Base-by-base conservation (phyloP, 1,140 invertebrate species). In the Lucilia sericata region DNA sequence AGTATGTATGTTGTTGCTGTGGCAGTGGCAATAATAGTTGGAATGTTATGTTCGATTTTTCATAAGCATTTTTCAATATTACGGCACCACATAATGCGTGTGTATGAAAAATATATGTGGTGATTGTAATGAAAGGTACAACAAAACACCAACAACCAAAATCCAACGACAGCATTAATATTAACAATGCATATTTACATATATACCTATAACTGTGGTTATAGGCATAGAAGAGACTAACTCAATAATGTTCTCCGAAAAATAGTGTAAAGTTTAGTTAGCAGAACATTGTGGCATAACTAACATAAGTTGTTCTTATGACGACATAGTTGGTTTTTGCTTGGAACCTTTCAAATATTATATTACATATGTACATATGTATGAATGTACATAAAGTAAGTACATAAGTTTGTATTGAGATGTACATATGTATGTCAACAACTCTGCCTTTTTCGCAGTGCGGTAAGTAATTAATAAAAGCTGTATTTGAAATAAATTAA, bases 391-490 rank as follows among this genome's bases (percentile, higher is more conserved):
- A n/a, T 9, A 7, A 14, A 19, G 76, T 25, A 13, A 49, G n/a
- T 51, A n/a, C 47, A 14, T 13, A 12, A 12, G 5, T 13, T n/a
- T 51, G 42, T 25, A 8, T 42, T 7, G 10, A 34, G 21, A 47
- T 78, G 76, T 80, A 80, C 12, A 12, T 4, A 55, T 80, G 42
- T 80, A 49, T 80, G 76, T 80, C 76, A 80, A 80, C 76, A 80
- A 80, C 76, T 80, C 42, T 80, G 42, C 47, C 42, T 51, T 80
- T 80, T 80, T 80, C 76, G 76, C 76, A 80, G 76, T 80, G 76
- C 76, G 76, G 76, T 49, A 80, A 80, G 76, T 80, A 80, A 80
- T 80, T 80, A 80, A 80, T 80, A 80, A 80, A 80, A 80, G 42
- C 51, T 80, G 76, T 13, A 80, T 80, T 80, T 49, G 76, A 80